Evolutionary conservation across 2,888 invertebrate genomes (phyloP), one percentile per base, ranked within the genome.

Genomic region (Lasioglossum villosulum): DNA sequence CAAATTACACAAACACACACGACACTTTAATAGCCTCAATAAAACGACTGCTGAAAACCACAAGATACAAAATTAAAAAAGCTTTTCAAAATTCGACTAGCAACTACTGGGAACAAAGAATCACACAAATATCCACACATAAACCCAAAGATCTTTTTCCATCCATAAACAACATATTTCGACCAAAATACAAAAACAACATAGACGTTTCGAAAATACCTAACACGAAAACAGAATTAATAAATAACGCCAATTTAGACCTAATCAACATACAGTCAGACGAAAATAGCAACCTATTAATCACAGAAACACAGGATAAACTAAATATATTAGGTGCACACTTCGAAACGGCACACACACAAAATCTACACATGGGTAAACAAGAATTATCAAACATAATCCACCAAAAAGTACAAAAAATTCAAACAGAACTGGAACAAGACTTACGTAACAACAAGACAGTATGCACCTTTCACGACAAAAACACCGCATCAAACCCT

Each of bases 251-350:
- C 1, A 34, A 73, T 23, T 27, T 79, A n/a, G 27, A 75, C 2
- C 3, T 6, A 4, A 6, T 30, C 1, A 10, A 16, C 4, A 0
- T 77, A n/a, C 23, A 63, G 16, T 4, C 0, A 59, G 45, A 71
- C 37, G 0, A 5, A 0, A 6, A 45, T 0, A 19, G 6, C 10
- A 63, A 77, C 1, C 23, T n/a, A 3, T 10, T 19, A 6, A 78
- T 71, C 4, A 59, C 56, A 0, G 37, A 74, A 3, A 56, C 56
- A 12, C 12, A 10, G 0, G 63, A 81, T 0, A 81, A 76, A 66
- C 16, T 73, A 66, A 52, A 75, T 1, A 16, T 45, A 1, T 23
- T 82, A 52, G 82, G 82, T 0, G 68, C 71, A 5, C 48, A 82
- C 37, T 82, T 70, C 27, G 73, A 82, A 75, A 0, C 2, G 16